Base-by-base conservation (phyloP, 2,797 vertebrate genomes). In the Xiphorhynchus erythropygius region DNA sequence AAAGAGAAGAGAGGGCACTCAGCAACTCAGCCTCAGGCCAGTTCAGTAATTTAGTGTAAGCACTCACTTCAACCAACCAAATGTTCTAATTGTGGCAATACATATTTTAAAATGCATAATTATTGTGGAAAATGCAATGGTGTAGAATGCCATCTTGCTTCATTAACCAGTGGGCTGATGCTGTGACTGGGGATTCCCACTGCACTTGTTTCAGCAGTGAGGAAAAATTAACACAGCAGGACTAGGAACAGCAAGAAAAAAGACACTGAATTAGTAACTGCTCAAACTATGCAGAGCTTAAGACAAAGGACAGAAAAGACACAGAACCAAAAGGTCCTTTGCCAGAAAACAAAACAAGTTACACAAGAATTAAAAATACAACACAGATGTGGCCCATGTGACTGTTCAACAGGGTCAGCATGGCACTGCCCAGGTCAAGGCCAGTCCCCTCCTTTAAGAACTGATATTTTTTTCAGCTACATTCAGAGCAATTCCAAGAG, bases 1-100 rank as follows among this genome's bases (percentile, higher is more conserved):
- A 93, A 67, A 32, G 76, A 56, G 60, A 70, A 92, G 15, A 67
- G 71, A 84, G 71, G 82, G 28, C 35, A 59, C 41, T 83, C 62
- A 85, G 53, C 69, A 85, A 76, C 41, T 78, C 74, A 52, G 25
- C 37, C 30, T 5, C 27, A 60, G 33, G 10, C 21, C 41, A 32
- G 39, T 23, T 44, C 22, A 39, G 27, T 62, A 7, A 42, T 22
- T 49, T 13, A 42, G n/a, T 37, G 24, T 79, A 80, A 63, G 53
- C 42, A 65, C 37, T 89, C n/a, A 19, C 35, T 80, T 87, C n/a
- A 93, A 64, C 41, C n/a, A 46, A 80, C 30, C 25, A 68, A 90
- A 55, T n/a, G 18, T 44, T 59, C 70, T 68, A 23, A 67, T 79
- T 89, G 74, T 64, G 59, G 44, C 1, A 5, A 30, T 44, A 13